Conservation (phyloP, 1,140 invertebrate species). For the Tenebrio molitor region DNA sequence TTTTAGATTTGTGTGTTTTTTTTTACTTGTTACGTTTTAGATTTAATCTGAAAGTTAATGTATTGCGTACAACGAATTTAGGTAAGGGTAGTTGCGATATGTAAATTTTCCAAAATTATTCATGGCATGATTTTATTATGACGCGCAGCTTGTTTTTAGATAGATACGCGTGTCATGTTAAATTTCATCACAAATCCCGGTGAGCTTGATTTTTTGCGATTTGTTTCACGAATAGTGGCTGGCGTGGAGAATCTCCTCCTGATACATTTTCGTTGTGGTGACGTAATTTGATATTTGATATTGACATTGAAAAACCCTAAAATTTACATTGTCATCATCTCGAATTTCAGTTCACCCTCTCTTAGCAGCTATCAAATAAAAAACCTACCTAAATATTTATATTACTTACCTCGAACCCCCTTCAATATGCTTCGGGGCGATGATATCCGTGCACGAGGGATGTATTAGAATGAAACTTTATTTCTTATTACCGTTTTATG, state of each 20-base stretch:
- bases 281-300: neutral
- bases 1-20: too few relatives aligned
- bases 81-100: neutral
- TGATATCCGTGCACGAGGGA: slow-evolving; percentile 15
- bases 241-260: neutral
- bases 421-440: slow-evolving; percentile 22
- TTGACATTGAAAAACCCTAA: slow-evolving; percentile 41
- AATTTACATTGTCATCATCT: slow-evolving; percentile 45
- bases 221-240: too few relatives aligned
- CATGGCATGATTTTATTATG: neutral
- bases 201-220: too few relatives aligned
- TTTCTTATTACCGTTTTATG: slow-evolving; percentile 20
- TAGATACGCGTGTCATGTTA: neutral
- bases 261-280: neutral
- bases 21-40: too few relatives aligned
- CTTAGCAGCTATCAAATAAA: slow-evolving; percentile 35
- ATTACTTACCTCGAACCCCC: slow-evolving; percentile 38
- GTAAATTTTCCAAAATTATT: slow-evolving; percentile 2
- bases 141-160: neutral
- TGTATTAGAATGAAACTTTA: slow-evolving; percentile 45
- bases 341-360: slow-evolving; percentile 32
- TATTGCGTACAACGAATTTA: neutral
- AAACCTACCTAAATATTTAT: slow-evolving; percentile 46
- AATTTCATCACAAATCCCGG: neutral
- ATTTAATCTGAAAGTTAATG: too few relatives aligned